phyloP scores from a whole-genome alignment of 2,113 vertebrate species.

The Lamprotornis superbus region DNA sequence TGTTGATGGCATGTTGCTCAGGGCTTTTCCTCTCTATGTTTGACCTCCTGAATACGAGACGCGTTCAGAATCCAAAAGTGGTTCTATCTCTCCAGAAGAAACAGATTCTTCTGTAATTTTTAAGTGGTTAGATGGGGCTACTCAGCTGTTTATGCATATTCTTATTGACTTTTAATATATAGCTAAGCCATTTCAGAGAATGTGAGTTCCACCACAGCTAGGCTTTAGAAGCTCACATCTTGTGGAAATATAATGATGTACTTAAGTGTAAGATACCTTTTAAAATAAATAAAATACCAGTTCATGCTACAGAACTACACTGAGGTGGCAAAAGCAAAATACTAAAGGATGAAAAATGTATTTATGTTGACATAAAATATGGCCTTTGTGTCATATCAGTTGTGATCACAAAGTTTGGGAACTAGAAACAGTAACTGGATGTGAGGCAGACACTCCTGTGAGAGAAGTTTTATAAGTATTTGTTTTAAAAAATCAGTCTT shows the following conservation, averaged over 20 bases:
- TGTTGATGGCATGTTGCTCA: neutral
- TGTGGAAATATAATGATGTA: neutral
- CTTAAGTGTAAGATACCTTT: neutral
- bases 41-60: accelerated
- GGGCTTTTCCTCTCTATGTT: neutral
- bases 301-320: neutral
- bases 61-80: neutral
- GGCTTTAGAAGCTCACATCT: neutral
- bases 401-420: neutral
- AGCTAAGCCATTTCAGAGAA: neutral
- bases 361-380: neutral
- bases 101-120: neutral
- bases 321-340: neutral
- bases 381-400: neutral
- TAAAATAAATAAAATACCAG: neutral
- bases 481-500: neutral
- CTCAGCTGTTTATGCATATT: neutral
- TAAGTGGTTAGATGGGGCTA: neutral
- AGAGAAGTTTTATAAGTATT: neutral
- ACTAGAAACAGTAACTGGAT: neutral
- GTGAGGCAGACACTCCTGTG: neutral
- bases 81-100: neutral
- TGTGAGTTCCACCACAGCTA: neutral
- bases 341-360: neutral
- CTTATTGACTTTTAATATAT: neutral